These are phyloP conservation scores for Crotalus tigris DNA, from an alignment of 2,113 vertebrate genomes.

Conservation along the genomic window DNA sequence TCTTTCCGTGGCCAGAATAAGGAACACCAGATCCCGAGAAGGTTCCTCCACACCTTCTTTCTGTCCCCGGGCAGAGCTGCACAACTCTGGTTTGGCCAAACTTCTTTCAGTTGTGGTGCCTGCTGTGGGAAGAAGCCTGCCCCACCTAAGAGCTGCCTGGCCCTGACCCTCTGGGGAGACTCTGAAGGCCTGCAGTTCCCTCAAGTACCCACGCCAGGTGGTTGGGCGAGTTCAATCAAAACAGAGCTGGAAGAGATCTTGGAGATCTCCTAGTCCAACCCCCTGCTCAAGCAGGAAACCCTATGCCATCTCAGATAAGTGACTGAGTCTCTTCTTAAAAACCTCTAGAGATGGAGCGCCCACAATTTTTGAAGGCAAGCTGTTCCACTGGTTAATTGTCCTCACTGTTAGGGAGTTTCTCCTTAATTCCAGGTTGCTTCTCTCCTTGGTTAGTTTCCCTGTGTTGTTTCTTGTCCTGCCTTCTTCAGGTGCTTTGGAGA, in stretches of 20 bases:
- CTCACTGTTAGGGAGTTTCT: not conserved
- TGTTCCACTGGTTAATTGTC: not conserved
- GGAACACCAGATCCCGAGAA: not conserved
- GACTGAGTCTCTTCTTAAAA: not conserved
- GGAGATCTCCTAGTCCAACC: not conserved
- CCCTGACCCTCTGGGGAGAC: not conserved
- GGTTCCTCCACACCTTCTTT: not conserved
- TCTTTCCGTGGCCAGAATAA: not conserved
- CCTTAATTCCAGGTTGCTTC: not conserved
- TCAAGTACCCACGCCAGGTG: not conserved
- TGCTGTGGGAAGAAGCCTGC: not conserved
- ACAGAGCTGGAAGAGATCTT: not conserved
- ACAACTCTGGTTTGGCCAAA: not conserved
- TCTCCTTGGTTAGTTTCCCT: not conserved
- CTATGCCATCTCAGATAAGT: not conserved
- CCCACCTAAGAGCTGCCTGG: not conserved
- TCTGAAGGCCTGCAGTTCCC: not conserved
- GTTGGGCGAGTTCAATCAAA: not conserved
- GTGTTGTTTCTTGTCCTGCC: not conserved
- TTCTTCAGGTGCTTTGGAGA: not conserved
- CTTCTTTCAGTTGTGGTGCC: not conserved
- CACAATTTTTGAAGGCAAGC: not conserved
- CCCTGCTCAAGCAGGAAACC: not conserved
- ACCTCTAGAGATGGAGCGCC: not conserved
- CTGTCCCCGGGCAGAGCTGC: not conserved